phyloP scores from a whole-genome alignment of 1,140 invertebrate genomes.

The Drosophila pseudoobscura region DNA sequence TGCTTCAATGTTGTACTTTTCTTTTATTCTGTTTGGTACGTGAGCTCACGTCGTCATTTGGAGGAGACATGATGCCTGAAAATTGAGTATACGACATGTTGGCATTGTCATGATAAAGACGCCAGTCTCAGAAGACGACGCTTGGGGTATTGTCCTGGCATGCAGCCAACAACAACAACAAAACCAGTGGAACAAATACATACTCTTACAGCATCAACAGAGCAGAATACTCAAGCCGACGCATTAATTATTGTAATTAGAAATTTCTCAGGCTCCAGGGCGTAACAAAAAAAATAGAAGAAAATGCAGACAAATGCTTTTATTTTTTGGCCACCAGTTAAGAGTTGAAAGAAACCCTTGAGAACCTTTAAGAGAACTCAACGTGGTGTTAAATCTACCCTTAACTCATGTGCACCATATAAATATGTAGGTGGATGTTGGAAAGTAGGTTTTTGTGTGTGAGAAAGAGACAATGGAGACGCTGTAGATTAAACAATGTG shows the following conservation, averaged over 20 bases:
- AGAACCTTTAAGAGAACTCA: slow-evolving; percentile 47
- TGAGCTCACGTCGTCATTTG: slow-evolving; percentile 51
- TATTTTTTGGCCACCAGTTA: slow-evolving; percentile 50
- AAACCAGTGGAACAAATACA: slow-evolving; percentile 11
- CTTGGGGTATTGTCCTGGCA: slow-evolving; percentile 43
- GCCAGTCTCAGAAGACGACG: slow-evolving; percentile 20
- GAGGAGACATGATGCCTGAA: slow-evolving; percentile 53
- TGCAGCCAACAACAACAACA: slow-evolving; percentile 16
- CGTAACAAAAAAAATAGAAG: neutral
- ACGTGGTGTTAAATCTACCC: slow-evolving; percentile 70
- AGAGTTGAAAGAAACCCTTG: slow-evolving; percentile 1
- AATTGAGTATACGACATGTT: slow-evolving; percentile 60
- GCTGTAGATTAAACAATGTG: slow-evolving; percentile 54
- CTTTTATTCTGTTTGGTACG: slow-evolving; percentile 26
- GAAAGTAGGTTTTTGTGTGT: neutral
- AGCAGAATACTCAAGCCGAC: slow-evolving; percentile 39
- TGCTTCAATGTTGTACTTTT: neutral
- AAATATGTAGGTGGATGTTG: neutral
- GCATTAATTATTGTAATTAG: slow-evolving; percentile 77
- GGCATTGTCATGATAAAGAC: slow-evolving; percentile 56
- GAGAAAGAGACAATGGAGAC: neutral
- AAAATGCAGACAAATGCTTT: slow-evolving; percentile 21
- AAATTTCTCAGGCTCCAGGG: slow-evolving; percentile 57
- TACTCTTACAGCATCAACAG: slow-evolving; percentile 21
- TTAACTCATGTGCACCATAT: slow-evolving; percentile 52